Evolutionary conservation across 2,797 vertebrate genomes (phyloP).

Genomic region (Enteromius thamalakanensis): DNA sequence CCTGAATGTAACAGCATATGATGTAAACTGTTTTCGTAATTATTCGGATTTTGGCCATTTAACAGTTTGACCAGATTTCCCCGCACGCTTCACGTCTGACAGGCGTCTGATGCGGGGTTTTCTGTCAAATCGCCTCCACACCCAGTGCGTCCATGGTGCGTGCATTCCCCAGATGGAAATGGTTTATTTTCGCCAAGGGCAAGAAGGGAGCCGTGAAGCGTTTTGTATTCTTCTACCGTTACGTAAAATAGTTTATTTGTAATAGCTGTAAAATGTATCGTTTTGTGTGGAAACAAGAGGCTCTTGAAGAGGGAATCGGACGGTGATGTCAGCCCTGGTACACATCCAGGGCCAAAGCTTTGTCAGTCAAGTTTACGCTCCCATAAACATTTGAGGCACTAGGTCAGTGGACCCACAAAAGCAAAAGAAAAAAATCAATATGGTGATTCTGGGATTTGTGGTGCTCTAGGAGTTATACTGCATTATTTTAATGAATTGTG

Average conservation of each 20-base stretch:
- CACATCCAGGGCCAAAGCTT: slow-evolving; percentile 38
- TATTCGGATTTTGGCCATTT: background rate
- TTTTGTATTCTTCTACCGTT: background rate
- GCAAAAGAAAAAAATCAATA: slow-evolving; percentile 23
- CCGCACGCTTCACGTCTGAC: background rate
- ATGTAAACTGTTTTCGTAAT: slow-evolving; percentile 5
- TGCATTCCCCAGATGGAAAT: slow-evolving; percentile 15
- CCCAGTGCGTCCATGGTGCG: slow-evolving; percentile 36
- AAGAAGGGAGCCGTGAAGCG: background rate
- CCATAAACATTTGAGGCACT: slow-evolving; percentile 45
- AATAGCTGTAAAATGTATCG: background rate
- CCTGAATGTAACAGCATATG: slow-evolving; percentile 20
- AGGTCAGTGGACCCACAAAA: slow-evolving; percentile 47
- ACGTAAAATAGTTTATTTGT: background rate
- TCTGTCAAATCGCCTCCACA: slow-evolving; percentile 19
- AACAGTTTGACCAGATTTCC: background rate
- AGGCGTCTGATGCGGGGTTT: background rate
- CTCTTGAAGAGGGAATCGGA: background rate
- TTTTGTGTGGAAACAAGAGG: background rate
- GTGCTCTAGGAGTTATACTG: background rate
- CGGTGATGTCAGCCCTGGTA: slow-evolving; percentile 4
- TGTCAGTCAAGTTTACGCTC: slow-evolving; percentile 42
- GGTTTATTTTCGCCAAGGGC: slow-evolving; percentile 24
- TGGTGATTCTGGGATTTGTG: background rate
- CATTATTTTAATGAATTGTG: background rate